phyloP scores from a whole-genome alignment of 2,113 vertebrate genomes.

The Callipepla squamata region DNA sequence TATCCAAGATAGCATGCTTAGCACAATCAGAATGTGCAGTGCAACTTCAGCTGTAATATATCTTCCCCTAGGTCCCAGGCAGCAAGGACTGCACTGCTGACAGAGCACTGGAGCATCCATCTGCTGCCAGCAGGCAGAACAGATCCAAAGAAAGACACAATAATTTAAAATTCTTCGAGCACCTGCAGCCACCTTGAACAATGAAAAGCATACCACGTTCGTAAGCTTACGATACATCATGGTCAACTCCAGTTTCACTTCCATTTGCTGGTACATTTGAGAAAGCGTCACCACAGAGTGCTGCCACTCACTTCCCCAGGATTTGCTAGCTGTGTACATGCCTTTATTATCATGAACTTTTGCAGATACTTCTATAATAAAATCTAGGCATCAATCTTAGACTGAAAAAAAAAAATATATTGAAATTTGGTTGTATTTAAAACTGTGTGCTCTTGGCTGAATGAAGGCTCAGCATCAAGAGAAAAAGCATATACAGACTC shows the following conservation, averaged over 20 bases:
- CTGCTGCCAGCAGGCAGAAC: not conserved
- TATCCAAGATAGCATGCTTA: not conserved
- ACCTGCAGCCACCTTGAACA: not conserved
- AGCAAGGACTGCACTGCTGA: fast-evolving
- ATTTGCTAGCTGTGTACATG: not conserved
- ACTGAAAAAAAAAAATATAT: not conserved
- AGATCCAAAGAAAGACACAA: not conserved
- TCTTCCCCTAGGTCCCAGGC: not conserved
- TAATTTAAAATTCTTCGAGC: not conserved
- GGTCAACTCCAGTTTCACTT: not conserved
- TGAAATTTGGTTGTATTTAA: not conserved
- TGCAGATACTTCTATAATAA: not conserved
- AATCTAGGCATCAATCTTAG: not conserved
- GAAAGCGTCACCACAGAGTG: not conserved
- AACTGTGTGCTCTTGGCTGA: not conserved
- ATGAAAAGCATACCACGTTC: not conserved
- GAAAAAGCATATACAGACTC: not conserved
- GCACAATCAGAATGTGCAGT: not conserved
- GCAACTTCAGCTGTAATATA: not conserved
- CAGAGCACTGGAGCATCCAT: not conserved
- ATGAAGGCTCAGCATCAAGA: not conserved
- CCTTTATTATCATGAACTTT: not conserved
- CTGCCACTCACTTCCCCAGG: not conserved
- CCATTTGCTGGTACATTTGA: not conserved
- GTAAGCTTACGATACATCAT: not conserved